phyloP scores from a whole-genome alignment of 2,113 vertebrate species.

The Paratilapia polleni region DNA sequence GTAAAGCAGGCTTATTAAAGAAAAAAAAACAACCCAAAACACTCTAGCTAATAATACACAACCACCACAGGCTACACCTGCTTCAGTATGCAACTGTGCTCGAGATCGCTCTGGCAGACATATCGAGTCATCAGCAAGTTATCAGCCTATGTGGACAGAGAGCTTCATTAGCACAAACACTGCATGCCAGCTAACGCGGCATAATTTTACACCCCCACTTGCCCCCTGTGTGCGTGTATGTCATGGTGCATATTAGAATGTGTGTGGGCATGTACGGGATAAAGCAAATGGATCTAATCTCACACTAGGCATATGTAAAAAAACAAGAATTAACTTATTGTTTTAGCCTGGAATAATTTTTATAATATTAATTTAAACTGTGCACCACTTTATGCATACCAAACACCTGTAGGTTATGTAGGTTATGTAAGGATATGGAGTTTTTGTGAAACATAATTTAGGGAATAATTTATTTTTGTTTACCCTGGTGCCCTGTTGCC shows the following conservation, averaged over 20 bases:
- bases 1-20: not conserved
- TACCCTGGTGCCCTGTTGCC: not conserved
- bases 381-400: not conserved
- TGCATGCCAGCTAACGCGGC: constrained; percentile 72
- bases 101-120: constrained; percentile 64
- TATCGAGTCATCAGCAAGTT: constrained; percentile 76
- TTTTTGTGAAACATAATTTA: not conserved
- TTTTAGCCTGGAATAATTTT: constrained; percentile 4
- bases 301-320: not conserved
- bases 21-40: not conserved
- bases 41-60: constrained; percentile 36
- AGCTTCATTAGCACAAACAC: constrained; percentile 76
- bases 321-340: not conserved
- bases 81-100: constrained; percentile 58
- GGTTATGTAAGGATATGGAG: not conserved
- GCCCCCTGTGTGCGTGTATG: constrained; percentile 32
- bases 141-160: constrained; percentile 72
- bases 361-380: not conserved
- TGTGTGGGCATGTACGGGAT: constrained; percentile 26
- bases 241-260: constrained; percentile 33
- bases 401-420: not conserved
- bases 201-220: constrained; percentile 74
- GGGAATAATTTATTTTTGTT: constrained; percentile 3
- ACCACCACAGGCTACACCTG: constrained; percentile 52
- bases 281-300: constrained; percentile 31